Conservation (phyloP, 35 echinoderm and acorn worm species). For the Amphiura filiformis region DNA sequence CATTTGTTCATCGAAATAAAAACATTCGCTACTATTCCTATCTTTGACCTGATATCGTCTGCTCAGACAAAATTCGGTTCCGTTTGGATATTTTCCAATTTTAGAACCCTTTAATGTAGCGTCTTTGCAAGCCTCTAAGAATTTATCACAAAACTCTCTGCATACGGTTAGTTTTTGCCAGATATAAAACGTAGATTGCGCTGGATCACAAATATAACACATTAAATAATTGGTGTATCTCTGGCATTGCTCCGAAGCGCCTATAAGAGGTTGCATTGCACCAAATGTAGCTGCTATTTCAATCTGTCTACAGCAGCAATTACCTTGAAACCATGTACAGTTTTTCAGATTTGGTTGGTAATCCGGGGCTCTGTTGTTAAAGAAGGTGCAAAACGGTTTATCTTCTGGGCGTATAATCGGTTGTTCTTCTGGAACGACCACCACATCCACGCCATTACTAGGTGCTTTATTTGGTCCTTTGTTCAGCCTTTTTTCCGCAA, state of each 20-base stretch:
- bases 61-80: conserved; percentile 74
- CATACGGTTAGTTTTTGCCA: conserved; percentile 73
- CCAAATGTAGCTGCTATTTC: conserved; percentile 81
- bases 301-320: conserved; percentile 82
- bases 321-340: conserved; percentile 86
- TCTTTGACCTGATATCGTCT: conserved; percentile 46
- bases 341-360: conserved; percentile 86
- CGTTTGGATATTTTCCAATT: conserved; percentile 66
- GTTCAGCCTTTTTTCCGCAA: too few species aligned
- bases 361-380: conserved; percentile 88
- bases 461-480: too few species aligned
- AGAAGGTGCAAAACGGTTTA: conserved; percentile 82
- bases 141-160: conserved; percentile 72
- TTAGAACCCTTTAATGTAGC: conserved; percentile 82
- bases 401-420: not conserved
- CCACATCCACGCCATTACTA: too few species aligned
- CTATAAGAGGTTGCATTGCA: conserved; percentile 81
- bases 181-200: conserved; percentile 76
- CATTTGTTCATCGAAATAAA: conserved; percentile 65
- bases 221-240: conserved; percentile 90
- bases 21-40: conserved; percentile 31
- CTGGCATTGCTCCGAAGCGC: conserved; percentile 68
- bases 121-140: conserved; percentile 50
- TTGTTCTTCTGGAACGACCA: too few species aligned
- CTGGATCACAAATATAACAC: conserved; percentile 92